A percentile compares a stretch with the other conserved stretches of the same genome.
Conservation (phyloP, 2,113 vertebrate species). For the Plestiodon gilberti region DNA sequence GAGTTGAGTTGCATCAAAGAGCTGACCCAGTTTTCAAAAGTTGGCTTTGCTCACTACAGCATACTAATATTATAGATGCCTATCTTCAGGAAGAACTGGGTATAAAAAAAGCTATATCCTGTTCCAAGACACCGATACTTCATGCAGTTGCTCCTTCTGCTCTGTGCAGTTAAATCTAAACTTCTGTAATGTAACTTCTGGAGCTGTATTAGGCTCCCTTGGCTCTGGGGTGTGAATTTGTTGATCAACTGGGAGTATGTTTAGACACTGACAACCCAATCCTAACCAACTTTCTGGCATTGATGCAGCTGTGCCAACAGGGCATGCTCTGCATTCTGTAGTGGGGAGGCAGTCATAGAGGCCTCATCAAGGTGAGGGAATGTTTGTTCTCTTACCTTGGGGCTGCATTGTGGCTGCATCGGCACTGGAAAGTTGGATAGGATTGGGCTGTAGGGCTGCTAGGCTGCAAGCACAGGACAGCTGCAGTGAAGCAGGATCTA, state of each 20-base stretch:
- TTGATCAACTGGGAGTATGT: not conserved
- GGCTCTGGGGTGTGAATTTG: not conserved
- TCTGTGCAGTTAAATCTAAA: not conserved
- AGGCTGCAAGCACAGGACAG: not conserved
- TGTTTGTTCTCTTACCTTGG: no score
- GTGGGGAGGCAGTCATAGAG: no score
- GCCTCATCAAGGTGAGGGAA: no score
- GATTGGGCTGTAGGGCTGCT: no score
- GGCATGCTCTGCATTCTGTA: no score
- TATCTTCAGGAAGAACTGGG: not conserved
- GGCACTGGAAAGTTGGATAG: no score
- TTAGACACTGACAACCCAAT: no score
- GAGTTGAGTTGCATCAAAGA: not conserved
- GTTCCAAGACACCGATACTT: not conserved
- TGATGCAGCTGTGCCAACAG: no score
- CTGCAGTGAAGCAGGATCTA: not conserved
- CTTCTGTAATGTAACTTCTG: not conserved
- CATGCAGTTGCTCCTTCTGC: not conserved
- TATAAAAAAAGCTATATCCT: not conserved
- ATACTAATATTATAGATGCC: not conserved
- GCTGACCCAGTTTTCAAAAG: not conserved
- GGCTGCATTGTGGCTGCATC: no score
- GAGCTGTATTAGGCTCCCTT: not conserved
- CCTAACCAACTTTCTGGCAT: no score
- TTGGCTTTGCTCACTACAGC: not conserved